Base-by-base conservation (phyloP, 1,140 invertebrate genomes). In the Spodoptera litura region DNA sequence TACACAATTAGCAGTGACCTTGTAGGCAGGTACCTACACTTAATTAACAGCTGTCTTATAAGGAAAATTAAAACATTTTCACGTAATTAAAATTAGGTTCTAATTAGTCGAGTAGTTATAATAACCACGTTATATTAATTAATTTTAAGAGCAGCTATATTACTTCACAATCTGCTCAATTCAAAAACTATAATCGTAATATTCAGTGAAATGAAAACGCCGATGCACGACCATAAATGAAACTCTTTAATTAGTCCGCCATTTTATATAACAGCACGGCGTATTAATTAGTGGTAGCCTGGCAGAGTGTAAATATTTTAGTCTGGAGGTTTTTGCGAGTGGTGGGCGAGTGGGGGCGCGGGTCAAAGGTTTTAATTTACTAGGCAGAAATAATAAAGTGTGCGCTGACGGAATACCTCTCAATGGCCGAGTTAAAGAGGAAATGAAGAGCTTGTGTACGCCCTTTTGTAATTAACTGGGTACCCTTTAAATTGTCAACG, bases 321-420 rank as follows among this genome's bases (percentile, higher is more conserved):
- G 68, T 61, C 64, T 62, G 58, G 25, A 38, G 44, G 55, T 78
- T 68, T 52, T 55, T 72, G 68, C 27, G 64, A 58, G 61, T 13
- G 13, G 71, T 31, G 35, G 31, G 56, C 35, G 15, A 27, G 55
- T 49, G 35, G 55, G 49, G 71, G 15, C 71, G 55, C 59, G 70
- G 77, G 77, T 78, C 77, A 78, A 78, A 78, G 77, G 77, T 64
- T 78, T 78, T 78, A 72, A 78, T 78, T 78, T 78, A 73, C 78
- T 78, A 72, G 66, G 27, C 66, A 64, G 70, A 72, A 78, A 78
- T 78, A 78, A 78, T 78, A 78, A 78, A 78, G 66, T 70, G 77
- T 66, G 53, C 38, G 38, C 68, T 58, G 58, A 73, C 70, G 70
- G 52, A 78, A 78, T 73, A 78, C 68, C 70, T 72, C 77, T 59